Evolutionary conservation across 2,888 invertebrate species (phyloP), one percentile per base, ranked within the genome.

Genomic region (Sinopyrophorus schimmeli): DNA sequence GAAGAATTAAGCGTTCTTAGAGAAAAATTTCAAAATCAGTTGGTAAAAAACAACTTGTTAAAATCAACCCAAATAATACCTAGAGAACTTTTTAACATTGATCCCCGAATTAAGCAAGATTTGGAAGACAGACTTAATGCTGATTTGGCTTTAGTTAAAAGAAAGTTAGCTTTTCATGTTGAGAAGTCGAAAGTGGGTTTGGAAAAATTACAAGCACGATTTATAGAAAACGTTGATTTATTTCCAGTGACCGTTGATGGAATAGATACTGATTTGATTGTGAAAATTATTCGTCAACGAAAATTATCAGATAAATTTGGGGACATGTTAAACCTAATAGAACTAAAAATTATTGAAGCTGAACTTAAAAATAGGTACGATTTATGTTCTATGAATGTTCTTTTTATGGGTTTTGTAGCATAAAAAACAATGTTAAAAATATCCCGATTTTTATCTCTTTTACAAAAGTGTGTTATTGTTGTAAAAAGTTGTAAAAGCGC

Each of bases 91-190:
- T 76, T 90, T 6, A 80, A 82, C 27, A 72, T 89, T 1, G 87
- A 91, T 66, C 72, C 76, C 1, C 77, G 88, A 31, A 83, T 89
- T 2, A 77, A 82, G 0, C 71, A 73, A n/a, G 81, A 85, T 43
- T 78, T 87, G 38, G 77, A 83, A 27, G 66, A 73, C 1, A 79
- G 80, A 38, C 67, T 87, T 3, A 75, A 80, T 1, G 77, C 77
- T 1, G 80, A 86, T 48, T 77, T 83, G 58, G 78, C 81, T 3
- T 71, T 86, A 20, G 81, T 87, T 1, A 75, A 77, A 14, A 75
- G 80, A 24, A 86, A 86, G 67, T 67, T 86, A 18, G 85, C 84
- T 0, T 87, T 82, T 64, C 81, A 85, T 53, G 76, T 87, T 2
- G 85, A 87, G 59, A 87, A 84, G 53, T 85, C 86, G 0, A 79